Conservation (phyloP, 2,113 vertebrate species). For the Heteronetta atricapilla region DNA sequence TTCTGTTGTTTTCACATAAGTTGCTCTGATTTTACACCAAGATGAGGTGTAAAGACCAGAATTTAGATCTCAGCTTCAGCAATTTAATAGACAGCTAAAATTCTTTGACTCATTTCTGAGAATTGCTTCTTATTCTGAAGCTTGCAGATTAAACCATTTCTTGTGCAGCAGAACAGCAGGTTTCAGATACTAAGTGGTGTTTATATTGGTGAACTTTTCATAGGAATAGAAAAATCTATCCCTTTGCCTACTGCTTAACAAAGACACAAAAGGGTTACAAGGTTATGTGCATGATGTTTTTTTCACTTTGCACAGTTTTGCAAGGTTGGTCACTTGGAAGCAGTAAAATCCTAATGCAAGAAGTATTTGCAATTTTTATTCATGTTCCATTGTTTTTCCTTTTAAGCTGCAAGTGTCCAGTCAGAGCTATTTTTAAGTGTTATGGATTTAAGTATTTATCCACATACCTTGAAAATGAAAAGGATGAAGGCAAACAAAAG, state of each 20-base stretch:
- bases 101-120: not conserved
- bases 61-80: not conserved
- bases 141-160: not conserved
- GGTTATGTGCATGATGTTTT: rapidly evolving
- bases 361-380: not conserved
- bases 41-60: not conserved
- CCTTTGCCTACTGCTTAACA: not conserved
- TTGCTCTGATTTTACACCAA: not conserved
- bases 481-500: slow-evolving; percentile 21
- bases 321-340: not conserved
- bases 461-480: not conserved
- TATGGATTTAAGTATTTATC: slow-evolving; percentile 20
- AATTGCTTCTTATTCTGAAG: not conserved
- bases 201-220: not conserved
- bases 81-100: not conserved
- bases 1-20: not conserved
- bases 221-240: not conserved
- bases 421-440: slow-evolving; percentile 18
- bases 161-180: not conserved
- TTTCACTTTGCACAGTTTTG: not conserved
- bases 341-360: not conserved
- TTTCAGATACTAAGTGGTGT: not conserved
- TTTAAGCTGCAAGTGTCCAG: not conserved
- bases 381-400: not conserved
- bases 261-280: not conserved